These are phyloP conservation scores for Azemiops feae DNA, from an alignment of 2,113 vertebrate species.

Conservation along the genomic window DNA sequence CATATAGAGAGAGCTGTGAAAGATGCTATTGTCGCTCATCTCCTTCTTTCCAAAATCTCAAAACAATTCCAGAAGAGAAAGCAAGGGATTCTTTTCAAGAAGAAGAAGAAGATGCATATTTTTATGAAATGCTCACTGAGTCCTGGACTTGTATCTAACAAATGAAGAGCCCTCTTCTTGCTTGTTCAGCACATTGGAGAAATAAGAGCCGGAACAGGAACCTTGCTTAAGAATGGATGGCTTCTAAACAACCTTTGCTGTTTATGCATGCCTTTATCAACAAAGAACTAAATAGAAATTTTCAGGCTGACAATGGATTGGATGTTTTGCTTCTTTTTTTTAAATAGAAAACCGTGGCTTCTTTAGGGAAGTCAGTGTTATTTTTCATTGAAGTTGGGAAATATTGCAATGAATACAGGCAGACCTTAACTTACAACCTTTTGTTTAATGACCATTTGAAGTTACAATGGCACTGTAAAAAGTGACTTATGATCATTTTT, in stretches of 20 bases:
- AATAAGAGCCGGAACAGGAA: conserved; percentile 28
- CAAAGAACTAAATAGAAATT: conserved; percentile 34
- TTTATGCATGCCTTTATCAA: conserved; percentile 21
- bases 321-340: background rate
- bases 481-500: background rate
- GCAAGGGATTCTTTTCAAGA: conserved; percentile 55
- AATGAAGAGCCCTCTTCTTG: conserved; percentile 23
- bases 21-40: conserved; percentile 68
- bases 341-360: background rate
- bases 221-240: background rate
- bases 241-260: background rate
- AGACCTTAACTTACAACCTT: background rate
- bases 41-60: conserved; percentile 53
- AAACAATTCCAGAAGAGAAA: conserved; percentile 54
- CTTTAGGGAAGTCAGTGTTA: background rate
- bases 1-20: conserved; percentile 66
- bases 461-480: background rate
- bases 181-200: conserved; percentile 50
- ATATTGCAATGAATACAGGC: background rate
- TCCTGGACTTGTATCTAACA: conserved; percentile 43
- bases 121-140: conserved; percentile 54
- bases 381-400: background rate
- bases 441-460: background rate
- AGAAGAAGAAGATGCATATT: conserved; percentile 52
- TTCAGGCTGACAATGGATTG: background rate